phyloP scores from a whole-genome alignment of 2,113 vertebrate species.

The Sturnus vulgaris region DNA sequence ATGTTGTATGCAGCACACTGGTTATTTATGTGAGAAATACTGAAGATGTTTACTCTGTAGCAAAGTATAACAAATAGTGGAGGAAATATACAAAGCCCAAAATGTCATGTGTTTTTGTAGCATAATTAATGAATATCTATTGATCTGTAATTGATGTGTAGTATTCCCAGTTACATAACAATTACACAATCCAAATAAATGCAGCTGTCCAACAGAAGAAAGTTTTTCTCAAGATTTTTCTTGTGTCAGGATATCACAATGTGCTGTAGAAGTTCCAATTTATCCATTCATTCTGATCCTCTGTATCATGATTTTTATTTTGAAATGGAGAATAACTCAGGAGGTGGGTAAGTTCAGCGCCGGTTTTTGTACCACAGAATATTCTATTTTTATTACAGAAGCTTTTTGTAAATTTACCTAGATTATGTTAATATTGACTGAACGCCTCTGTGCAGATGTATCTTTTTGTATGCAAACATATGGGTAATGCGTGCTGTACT shows the following conservation, averaged over 20 bases:
- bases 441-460: not conserved
- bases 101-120: not conserved
- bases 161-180: not conserved
- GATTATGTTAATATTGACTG: not conserved
- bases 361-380: fast-evolving
- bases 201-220: not conserved
- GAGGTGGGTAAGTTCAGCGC: not conserved
- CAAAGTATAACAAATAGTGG: not conserved
- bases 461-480: not conserved
- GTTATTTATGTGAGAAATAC: not conserved
- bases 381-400: not conserved
- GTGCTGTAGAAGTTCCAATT: not conserved
- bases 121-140: not conserved
- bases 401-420: not conserved
- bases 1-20: not conserved
- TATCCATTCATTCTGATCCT: not conserved
- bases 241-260: not conserved
- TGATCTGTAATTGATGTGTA: not conserved
- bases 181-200: not conserved
- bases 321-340: not conserved
- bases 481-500: not conserved
- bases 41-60: not conserved
- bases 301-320: not conserved
- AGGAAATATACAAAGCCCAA: not conserved
- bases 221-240: not conserved